A percentile compares a stretch with the other conserved stretches of the same genome.
phyloP scores from a whole-genome alignment of 2,797 vertebrate genomes.

The Australoheros facetus region DNA sequence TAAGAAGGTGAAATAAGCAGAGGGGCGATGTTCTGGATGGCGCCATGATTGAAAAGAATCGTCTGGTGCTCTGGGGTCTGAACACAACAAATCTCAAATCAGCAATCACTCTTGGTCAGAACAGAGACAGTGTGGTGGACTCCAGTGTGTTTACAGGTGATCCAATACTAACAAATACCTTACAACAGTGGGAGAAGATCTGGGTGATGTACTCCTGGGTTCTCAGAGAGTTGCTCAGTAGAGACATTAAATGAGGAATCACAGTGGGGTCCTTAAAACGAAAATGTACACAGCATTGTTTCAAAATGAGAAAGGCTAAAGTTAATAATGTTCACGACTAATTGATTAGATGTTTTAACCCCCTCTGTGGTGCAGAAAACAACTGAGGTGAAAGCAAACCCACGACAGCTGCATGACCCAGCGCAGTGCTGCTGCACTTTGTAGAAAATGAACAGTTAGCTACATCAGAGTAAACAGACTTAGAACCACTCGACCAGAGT shows the following conservation, averaged over 20 bases:
- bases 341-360: neutral
- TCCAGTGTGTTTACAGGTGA: constrained; percentile 7
- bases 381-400: neutral
- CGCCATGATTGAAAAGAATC: constrained; percentile 94
- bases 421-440: neutral
- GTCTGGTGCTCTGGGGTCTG: constrained; percentile 98
- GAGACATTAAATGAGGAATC: constrained; percentile 96
- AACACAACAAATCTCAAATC: constrained; percentile 47
- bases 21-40: constrained; percentile 96
- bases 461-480: neutral
- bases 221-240: constrained; percentile 92
- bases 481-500: neutral
- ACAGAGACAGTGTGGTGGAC: neutral
- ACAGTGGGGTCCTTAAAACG: constrained; percentile 90
- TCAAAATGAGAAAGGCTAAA: neutral
- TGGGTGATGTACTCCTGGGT: constrained; percentile 99
- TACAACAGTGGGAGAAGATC: constrained; percentile 99
- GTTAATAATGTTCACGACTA: neutral
- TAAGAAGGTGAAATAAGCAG: constrained; percentile 92
- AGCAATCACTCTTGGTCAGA: neutral
- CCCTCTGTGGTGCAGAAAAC: neutral
- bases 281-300: neutral
- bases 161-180: constrained; percentile 81
- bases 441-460: neutral
- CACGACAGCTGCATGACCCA: neutral